Conservation (phyloP, 2,797 vertebrate species). For the Tenualosa ilisha region DNA sequence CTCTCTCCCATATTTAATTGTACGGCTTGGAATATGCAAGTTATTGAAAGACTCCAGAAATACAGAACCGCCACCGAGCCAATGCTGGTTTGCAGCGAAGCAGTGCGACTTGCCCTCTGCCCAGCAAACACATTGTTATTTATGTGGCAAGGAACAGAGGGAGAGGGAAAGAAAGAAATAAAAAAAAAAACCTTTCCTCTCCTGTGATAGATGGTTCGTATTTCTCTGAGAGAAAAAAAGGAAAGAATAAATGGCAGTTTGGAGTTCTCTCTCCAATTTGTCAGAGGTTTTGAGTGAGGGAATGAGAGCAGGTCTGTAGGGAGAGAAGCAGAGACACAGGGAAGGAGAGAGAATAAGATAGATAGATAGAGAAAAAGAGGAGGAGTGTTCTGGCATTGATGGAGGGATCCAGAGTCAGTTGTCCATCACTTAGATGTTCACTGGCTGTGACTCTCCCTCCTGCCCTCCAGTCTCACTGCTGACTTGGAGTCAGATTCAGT, state of each 20-base stretch:
- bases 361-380: neutral
- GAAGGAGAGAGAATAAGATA: neutral
- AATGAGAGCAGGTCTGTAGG: slow-evolving; percentile 55
- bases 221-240: slow-evolving; percentile 36
- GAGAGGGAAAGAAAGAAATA: neutral
- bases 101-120: slow-evolving; percentile 59
- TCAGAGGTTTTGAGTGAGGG: slow-evolving; percentile 47
- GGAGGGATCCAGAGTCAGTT: neutral
- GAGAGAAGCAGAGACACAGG: slow-evolving; percentile 39
- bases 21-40: slow-evolving; percentile 57
- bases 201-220: slow-evolving; percentile 37
- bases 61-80: slow-evolving; percentile 59
- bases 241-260: slow-evolving; percentile 50
- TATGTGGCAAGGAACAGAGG: slow-evolving; percentile 60
- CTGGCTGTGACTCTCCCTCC: neutral
- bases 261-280: slow-evolving; percentile 48
- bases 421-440: neutral
- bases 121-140: slow-evolving; percentile 71
- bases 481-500: too few relatives aligned
- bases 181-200: neutral
- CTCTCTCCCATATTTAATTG: slow-evolving; percentile 45
- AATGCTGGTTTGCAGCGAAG: slow-evolving; percentile 66
- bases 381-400: neutral
- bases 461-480: neutral
- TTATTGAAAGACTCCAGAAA: slow-evolving; percentile 62